Conservation (phyloP, 2,797 vertebrate genomes). For the Pseudochirops cupreus region DNA sequence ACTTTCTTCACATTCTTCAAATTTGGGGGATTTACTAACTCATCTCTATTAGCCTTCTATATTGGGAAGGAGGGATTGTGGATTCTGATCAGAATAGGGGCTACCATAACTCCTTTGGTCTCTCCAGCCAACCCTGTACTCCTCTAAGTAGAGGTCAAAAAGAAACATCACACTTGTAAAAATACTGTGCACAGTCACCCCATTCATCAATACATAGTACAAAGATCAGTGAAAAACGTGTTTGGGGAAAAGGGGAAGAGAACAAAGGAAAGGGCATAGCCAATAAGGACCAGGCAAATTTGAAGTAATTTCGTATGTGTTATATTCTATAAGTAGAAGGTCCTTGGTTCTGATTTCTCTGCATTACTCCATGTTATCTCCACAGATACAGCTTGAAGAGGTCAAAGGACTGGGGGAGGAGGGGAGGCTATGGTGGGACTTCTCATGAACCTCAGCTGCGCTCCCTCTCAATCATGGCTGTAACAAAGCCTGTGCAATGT, state of each 20-base stretch:
- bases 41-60: not conserved
- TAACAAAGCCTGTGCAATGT: not conserved
- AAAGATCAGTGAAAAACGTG: not conserved
- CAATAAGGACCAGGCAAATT: not conserved
- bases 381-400: not conserved
- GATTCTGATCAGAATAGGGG: not conserved
- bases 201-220: not conserved
- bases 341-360: not conserved
- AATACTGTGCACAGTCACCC: not conserved
- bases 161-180: not conserved
- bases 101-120: not conserved
- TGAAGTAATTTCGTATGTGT: not conserved
- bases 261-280: not conserved
- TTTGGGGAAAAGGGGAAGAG: not conserved
- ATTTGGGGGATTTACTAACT: not conserved
- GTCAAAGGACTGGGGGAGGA: not conserved
- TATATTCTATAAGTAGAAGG: not conserved
- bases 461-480: not conserved
- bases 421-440: not conserved
- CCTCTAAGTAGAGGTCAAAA: not conserved
- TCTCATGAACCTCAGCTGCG: not conserved
- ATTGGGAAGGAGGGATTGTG: not conserved
- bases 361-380: not conserved
- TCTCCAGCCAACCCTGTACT: not conserved
- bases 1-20: conserved; percentile 32